Conservation (phyloP, 2,888 invertebrate genomes). For the Plemyria rubiginata region DNA sequence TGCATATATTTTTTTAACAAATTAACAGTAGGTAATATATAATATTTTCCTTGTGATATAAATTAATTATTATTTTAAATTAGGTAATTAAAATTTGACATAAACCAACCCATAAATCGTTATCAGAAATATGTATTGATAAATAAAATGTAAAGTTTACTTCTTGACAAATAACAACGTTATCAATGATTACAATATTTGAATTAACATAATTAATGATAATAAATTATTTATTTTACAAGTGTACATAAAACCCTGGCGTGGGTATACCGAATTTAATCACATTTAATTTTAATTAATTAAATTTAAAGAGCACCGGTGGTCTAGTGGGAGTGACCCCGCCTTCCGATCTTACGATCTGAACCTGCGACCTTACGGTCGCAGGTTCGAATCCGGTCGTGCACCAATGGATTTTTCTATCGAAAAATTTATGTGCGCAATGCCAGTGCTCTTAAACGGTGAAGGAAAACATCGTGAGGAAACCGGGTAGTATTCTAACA, state of each 20-base stretch:
- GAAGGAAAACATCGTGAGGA: no score
- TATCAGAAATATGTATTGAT: conserved; percentile 9
- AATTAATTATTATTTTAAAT: conserved; percentile 1
- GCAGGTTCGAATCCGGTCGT: no score
- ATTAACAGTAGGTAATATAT: background rate
- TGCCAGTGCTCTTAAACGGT: no score
- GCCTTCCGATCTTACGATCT: no score
- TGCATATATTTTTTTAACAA: background rate
- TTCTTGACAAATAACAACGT: conserved; percentile 13
- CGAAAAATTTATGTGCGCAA: no score
- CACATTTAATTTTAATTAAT: background rate
- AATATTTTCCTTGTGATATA: conserved; percentile 3
- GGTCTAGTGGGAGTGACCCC: no score
- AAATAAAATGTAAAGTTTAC: background rate
- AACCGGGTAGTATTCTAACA: no score
- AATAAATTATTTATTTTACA: conserved; percentile 18
- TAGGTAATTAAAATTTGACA: conserved; percentile 13
- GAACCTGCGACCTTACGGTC: no score
- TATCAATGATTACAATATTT: conserved; percentile 15
- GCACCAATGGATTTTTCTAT: no score
- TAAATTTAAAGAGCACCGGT: no score
- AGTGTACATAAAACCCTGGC: background rate
- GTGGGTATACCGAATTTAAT: background rate
- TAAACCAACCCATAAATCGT: background rate
- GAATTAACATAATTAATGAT: conserved; percentile 7